Base-by-base conservation (phyloP, 2,113 vertebrate species). In the Gymnobelideus leadbeateri region DNA sequence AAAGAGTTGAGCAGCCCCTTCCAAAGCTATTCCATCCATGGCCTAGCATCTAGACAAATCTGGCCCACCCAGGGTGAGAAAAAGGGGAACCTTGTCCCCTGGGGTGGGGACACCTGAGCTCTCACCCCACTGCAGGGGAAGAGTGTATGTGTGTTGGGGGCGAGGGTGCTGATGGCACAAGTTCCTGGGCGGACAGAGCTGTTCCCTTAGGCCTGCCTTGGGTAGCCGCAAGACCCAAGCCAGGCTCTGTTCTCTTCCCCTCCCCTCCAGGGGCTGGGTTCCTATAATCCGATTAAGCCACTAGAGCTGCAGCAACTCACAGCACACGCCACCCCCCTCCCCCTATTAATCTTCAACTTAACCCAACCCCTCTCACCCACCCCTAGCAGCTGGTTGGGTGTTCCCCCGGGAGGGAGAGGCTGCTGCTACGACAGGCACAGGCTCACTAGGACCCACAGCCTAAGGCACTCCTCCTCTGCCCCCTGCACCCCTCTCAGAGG, bases 221-320 rank as follows among this genome's bases (percentile, higher is more conserved):
- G 49, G 91, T 10, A 90, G 53, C n/a, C 16, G 50, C 91, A 84
- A 43, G n/a, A 8, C 7, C 68, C 68, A 43, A 19, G 7, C 68
- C n/a, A 23, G 68, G n/a, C n/a, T 84, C 68, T 37, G 19, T 43
- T 43, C 68, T 43, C n/a, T n/a, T 84, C 68, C 68, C n/a, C n/a
- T 84, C 68, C n/a, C 19, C 47, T 49, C 47, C 47, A 43, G 68
- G 89, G 96, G 92, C 46, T 96, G 96, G 91, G 90, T 21, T 51
- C 90, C 93, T 96, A 31, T 97, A 95, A 96, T 96, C 91, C 95
- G 55, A 95, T 96, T 97, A 97, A 96, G 55, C 61, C 90, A 90
- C 95, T 95, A 94, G 90, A 95, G 53, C 23, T 8, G 0, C 89
- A 89, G 0, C 77, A 89, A 54, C 52, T 89, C n/a, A 26, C 94